A percentile compares a stretch with the other conserved stretches of the same genome.
These are phyloP conservation scores for Cyprinus carpio DNA, from an alignment of 2,113 vertebrate genomes.

Conservation along the genomic window DNA sequence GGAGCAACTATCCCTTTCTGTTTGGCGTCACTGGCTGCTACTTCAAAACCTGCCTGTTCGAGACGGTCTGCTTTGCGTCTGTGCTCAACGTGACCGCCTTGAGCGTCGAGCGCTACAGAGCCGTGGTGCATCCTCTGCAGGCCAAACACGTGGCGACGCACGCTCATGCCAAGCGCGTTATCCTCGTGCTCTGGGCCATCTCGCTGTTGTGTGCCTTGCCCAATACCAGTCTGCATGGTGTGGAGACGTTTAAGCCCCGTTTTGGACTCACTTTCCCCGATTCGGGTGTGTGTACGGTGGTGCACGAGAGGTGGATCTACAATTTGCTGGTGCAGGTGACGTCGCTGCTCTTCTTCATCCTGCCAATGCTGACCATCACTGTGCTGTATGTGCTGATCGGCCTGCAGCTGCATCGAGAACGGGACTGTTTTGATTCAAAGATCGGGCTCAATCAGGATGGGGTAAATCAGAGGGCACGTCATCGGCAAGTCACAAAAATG, in stretches of 20 bases:
- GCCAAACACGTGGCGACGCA: slow-evolving; percentile 68
- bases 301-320: slow-evolving; percentile 55
- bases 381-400: slow-evolving; percentile 75
- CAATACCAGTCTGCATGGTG: slow-evolving; percentile 74
- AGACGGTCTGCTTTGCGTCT: slow-evolving; percentile 76
- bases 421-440: slow-evolving; percentile 11
- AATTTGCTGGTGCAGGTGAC: slow-evolving; percentile 58
- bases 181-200: slow-evolving; percentile 67
- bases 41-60: slow-evolving; percentile 77
- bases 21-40: slow-evolving; percentile 71
- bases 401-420: slow-evolving; percentile 62
- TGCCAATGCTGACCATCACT: slow-evolving; percentile 73
- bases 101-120: slow-evolving; percentile 74
- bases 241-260: slow-evolving; percentile 48
- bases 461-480: slow-evolving; percentile 63
- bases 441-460: slow-evolving; percentile 44
- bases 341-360: slow-evolving; percentile 68
- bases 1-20: slow-evolving; percentile 75
- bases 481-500: slow-evolving; percentile 78
- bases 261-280: slow-evolving; percentile 67
- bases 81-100: slow-evolving; percentile 75
- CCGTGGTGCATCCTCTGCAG: slow-evolving; percentile 73
- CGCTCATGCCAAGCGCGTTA: slow-evolving; percentile 70
- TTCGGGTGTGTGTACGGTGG: slow-evolving; percentile 65
- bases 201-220: slow-evolving; percentile 74